Conservation (phyloP, 2,113 vertebrate species). For the Burhinus oedicnemus region DNA sequence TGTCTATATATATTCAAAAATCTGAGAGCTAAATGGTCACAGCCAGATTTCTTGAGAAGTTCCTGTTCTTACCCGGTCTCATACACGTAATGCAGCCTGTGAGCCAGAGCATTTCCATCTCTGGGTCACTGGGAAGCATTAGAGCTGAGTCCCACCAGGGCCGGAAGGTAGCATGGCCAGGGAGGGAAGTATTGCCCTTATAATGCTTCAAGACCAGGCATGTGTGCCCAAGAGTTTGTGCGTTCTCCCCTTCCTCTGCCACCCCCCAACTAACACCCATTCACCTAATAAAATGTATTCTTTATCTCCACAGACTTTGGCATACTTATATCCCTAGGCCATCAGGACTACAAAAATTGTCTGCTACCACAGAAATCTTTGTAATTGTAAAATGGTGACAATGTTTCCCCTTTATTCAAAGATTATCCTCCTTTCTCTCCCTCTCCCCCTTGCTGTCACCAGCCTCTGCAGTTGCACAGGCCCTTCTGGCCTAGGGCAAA, state of each 20-base stretch:
- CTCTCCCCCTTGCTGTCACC: not conserved
- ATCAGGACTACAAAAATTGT: not conserved
- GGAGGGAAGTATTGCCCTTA: not conserved
- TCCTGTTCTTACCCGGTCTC: not conserved
- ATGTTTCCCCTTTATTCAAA: not conserved
- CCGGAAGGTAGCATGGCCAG: not conserved
- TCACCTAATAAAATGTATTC: not conserved
- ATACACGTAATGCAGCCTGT: accelerated
- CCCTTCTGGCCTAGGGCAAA: not conserved
- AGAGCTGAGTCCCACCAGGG: not conserved
- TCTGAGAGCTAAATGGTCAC: not conserved
- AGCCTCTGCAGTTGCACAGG: not conserved
- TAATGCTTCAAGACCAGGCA: not conserved
- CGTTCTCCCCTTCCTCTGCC: not conserved
- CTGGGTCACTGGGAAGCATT: not conserved
- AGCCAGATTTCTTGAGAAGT: not conserved
- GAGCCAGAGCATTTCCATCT: not conserved
- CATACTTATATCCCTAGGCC: not conserved
- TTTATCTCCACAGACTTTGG: not conserved
- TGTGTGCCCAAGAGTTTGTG: not conserved
- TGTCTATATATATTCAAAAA: not conserved
- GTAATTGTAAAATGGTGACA: not conserved
- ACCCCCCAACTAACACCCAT: not conserved
- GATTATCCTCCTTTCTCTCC: not conserved
- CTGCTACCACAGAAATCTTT: not conserved